Percentiles rank a stretch among this genome's conserved stretches.
Evolutionary conservation across 1,140 invertebrate species (phyloP).

Genomic region (Radopholus similis): DNA sequence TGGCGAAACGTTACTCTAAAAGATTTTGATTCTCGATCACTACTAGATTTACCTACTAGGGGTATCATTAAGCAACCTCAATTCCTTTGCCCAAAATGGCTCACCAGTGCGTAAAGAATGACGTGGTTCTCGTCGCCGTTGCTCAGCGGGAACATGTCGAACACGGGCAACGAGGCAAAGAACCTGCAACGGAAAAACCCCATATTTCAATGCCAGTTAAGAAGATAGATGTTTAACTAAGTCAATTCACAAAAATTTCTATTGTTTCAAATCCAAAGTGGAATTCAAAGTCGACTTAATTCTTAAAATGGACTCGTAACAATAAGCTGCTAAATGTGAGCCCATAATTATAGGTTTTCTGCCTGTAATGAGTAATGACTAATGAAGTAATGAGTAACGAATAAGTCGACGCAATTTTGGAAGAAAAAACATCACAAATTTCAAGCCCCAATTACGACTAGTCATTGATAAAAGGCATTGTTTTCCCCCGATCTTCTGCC

Average conservation of each 20-base stretch:
- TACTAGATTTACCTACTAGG: too few species aligned
- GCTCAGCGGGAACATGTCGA: slow-evolving; percentile 37
- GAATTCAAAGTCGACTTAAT: not conserved
- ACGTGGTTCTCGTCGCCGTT: slow-evolving; percentile 39
- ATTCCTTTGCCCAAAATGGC: too few species aligned
- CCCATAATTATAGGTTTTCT: too few species aligned
- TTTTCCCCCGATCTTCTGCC: not conserved
- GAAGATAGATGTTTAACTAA: too few species aligned
- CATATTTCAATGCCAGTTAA: not conserved
- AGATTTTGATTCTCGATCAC: too few species aligned
- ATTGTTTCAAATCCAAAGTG: not conserved
- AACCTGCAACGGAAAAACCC: not conserved
- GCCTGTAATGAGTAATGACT: too few species aligned
- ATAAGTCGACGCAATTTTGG: not conserved
- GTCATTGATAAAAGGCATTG: not conserved
- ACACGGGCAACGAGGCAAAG: slow-evolving; percentile 34
- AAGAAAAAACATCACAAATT: not conserved
- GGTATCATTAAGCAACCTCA: too few species aligned
- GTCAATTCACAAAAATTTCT: too few species aligned
- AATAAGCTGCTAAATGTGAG: too few species aligned
- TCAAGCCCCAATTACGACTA: not conserved
- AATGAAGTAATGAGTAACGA: not conserved
- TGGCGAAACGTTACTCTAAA: not conserved
- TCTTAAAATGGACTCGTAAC: not conserved
- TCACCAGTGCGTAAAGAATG: slow-evolving; percentile 37